Evolutionary conservation across 2,113 vertebrate species (phyloP).

Genomic region (Podiceps cristatus): DNA sequence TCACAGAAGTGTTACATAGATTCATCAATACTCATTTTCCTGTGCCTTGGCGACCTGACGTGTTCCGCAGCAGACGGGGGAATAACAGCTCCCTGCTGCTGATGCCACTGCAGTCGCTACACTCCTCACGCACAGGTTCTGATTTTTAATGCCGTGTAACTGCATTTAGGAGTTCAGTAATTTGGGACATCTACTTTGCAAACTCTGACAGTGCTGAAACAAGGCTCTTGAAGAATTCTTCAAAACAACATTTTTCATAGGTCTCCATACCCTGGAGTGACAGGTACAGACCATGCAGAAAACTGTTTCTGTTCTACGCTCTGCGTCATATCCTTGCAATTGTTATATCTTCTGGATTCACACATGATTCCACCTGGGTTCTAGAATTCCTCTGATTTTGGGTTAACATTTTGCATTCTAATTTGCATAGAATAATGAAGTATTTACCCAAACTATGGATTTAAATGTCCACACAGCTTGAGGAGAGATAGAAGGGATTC

Average conservation of each 20-base stretch:
- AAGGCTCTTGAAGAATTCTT: not conserved
- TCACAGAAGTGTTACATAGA: conserved; percentile 32
- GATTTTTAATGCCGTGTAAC: not conserved
- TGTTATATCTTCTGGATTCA: not conserved
- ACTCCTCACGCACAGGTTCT: not conserved
- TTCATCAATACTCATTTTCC: conserved; percentile 25
- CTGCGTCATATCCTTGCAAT: not conserved
- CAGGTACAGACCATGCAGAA: not conserved
- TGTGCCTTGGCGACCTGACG: not conserved
- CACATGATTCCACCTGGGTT: not conserved
- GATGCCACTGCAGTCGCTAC: not conserved
- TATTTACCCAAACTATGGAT: not conserved
- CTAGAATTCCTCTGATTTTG: not conserved
- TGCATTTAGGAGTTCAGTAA: not conserved
- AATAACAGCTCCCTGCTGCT: conserved; percentile 28
- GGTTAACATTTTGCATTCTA: not conserved
- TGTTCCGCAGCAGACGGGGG: not conserved
- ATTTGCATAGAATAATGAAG: not conserved
- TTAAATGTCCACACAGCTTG: not conserved
- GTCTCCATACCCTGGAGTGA: not conserved
- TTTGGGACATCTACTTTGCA: not conserved
- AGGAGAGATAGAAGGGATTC: not conserved
- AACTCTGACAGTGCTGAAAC: not conserved
- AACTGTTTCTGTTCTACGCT: not conserved
- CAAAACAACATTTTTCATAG: not conserved